phyloP scores from a whole-genome alignment of 1,140 invertebrate species.

The Microplitis mediator region DNA sequence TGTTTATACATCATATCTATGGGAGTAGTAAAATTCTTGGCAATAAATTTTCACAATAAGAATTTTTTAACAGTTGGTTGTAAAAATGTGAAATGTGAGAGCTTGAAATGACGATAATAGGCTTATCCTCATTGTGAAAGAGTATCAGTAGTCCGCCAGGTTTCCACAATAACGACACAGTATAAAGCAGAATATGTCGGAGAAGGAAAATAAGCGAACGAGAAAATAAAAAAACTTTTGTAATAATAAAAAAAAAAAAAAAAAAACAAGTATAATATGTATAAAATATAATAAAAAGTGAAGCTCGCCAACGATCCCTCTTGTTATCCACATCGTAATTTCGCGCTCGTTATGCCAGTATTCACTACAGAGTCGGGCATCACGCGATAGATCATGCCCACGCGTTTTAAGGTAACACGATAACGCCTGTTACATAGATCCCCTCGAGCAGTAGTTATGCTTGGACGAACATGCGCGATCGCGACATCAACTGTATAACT shows the following conservation, averaged over 20 bases:
- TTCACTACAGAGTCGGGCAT: slow-evolving; percentile 16
- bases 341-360: slow-evolving; percentile 25
- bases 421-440: slow-evolving; percentile 11
- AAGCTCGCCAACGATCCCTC: neutral
- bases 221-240: neutral
- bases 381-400: slow-evolving; percentile 25
- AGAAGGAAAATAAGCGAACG: neutral
- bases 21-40: neutral
- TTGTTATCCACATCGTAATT: slow-evolving; percentile 23
- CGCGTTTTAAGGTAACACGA: slow-evolving; percentile 17
- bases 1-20: neutral
- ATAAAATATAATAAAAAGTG: neutral
- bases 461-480: slow-evolving; percentile 4
- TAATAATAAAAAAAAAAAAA: neutral
- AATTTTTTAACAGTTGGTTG: neutral
- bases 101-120: slow-evolving; percentile 1
- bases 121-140: slow-evolving; percentile 11
- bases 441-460: slow-evolving; percentile 5
- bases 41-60: slow-evolving; percentile 8
- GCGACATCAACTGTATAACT: neutral
- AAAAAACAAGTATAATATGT: neutral
- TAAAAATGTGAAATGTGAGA: slow-evolving; percentile 9
- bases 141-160: slow-evolving; percentile 1
- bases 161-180: slow-evolving; percentile 5
- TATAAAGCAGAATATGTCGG: neutral